A percentile compares a stretch with the other conserved stretches of the same genome.
Conservation (phyloP, 2,797 vertebrate genomes). For the Naso thynnoides region DNA sequence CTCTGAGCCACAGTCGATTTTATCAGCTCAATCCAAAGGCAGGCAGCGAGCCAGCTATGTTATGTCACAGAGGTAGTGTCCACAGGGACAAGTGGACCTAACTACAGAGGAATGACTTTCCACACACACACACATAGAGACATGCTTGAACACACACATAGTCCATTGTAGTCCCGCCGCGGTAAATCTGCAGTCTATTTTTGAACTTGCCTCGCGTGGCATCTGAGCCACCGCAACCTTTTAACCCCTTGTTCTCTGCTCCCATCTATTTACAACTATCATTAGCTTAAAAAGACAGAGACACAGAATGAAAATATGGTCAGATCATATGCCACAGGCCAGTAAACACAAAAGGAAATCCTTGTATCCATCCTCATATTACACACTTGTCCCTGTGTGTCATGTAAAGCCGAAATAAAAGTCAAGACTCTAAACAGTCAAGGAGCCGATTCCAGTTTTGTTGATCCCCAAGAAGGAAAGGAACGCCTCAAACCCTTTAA, state of each 20-base stretch:
- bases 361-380: too few relatives aligned
- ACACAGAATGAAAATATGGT: constrained; percentile 16
- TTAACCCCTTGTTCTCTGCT: constrained; percentile 63
- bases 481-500: constrained; percentile 54
- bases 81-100: constrained; percentile 74
- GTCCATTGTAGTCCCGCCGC: constrained; percentile 70
- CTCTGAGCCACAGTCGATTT: neutral
- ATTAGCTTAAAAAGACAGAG: neutral
- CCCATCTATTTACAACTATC: constrained; percentile 17
- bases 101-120: constrained; percentile 40
- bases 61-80: constrained; percentile 51
- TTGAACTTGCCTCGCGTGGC: constrained; percentile 72
- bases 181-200: constrained; percentile 73
- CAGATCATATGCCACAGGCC: constrained; percentile 19
- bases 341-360: neutral
- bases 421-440: neutral
- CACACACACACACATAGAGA: constrained; percentile 21
- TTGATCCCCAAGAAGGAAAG: constrained; percentile 67
- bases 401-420: neutral
- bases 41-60: constrained; percentile 27
- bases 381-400: constrained; percentile 1
- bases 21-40: constrained; percentile 30
- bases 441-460: neutral
- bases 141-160: constrained; percentile 16
- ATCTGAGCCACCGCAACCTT: constrained; percentile 67